Evolutionary conservation across 2,797 vertebrate genomes (phyloP), one percentile per base, ranked within the genome.

Genomic region (Catharus ustulatus): DNA sequence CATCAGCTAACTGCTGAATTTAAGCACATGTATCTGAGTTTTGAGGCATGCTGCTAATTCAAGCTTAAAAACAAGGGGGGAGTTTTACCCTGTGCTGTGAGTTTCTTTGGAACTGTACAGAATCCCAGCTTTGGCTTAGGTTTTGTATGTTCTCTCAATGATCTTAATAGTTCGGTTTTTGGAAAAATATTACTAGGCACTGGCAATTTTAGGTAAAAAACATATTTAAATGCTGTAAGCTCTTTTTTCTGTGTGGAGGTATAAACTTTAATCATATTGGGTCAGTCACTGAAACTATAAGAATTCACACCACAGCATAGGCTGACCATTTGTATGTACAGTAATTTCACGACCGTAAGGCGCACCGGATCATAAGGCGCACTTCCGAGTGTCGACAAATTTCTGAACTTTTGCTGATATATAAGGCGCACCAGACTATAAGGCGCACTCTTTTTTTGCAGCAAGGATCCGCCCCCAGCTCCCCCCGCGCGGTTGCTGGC

Each of bases 1-100:
- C 84, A 71, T 73, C 83, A 89, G 76, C 85, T 81, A 79, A 14
- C 62, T 63, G 76, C 17, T 90, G 76, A 85, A 87, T 91, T 81
- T 84, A 79, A 81, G 58, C 23, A 58, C 21, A 68, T 18, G 59
- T 6, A 76, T 40, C 82, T 54, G 48, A 36, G 15, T 57, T 93
- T 69, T 66, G 74, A 84, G 49, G 67, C 79, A 36, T 5, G 52
- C 85, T 94, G 67, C 38, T 94, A 86, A 84, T 82, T 86, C 30
- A 16, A 40, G 66, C 55, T 91, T 85, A 36, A 85, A 89, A 92
- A 67, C 61, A 71, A 63, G 26, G 11, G 29, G 29, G 15, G 11
- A 79, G 20, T 36, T 79, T 30, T 72, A 36, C 29, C 19, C 58
- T 27, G 36, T 3, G 1, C 23, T 38, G 3, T 58, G 34, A 51